phyloP scores from a whole-genome alignment of 2,113 vertebrate species.

The Alectura lathami region DNA sequence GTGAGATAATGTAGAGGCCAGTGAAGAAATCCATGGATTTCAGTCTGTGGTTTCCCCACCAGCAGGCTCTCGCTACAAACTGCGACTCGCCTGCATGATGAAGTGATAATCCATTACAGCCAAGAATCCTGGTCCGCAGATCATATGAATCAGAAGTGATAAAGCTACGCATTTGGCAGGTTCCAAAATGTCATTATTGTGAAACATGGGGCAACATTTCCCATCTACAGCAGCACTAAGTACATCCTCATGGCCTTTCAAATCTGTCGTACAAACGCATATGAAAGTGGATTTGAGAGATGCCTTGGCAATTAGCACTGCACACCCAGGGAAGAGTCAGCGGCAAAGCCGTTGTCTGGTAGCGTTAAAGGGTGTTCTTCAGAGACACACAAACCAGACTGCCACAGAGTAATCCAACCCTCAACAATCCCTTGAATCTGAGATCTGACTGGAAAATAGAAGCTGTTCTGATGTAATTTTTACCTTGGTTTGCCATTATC shows the following conservation, averaged over 20 bases:
- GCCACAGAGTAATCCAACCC: background rate
- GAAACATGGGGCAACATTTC: background rate
- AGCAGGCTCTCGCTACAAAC: background rate
- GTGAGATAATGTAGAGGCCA: background rate
- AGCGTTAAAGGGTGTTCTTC: fast-evolving
- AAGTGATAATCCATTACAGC: background rate
- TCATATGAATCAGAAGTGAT: background rate
- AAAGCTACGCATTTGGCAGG: background rate
- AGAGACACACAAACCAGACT: background rate
- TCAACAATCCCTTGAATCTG: fast-evolving
- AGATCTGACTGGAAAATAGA: background rate
- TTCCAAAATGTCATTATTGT: background rate
- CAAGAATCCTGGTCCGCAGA: background rate
- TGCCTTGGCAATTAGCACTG: background rate
- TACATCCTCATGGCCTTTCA: background rate
- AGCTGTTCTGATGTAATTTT: background rate
- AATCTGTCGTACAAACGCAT: background rate
- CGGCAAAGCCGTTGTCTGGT: background rate
- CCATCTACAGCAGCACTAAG: background rate
- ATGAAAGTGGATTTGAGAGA: background rate
- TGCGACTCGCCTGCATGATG: background rate
- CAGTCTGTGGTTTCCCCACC: background rate
- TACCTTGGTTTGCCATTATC: fast-evolving
- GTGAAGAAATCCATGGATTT: background rate
- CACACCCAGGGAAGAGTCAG: background rate